A percentile compares a stretch with the other conserved stretches of the same genome.
Evolutionary conservation across 2,888 invertebrate species (phyloP).

Genomic region (Choristoneura rosaceana): DNA sequence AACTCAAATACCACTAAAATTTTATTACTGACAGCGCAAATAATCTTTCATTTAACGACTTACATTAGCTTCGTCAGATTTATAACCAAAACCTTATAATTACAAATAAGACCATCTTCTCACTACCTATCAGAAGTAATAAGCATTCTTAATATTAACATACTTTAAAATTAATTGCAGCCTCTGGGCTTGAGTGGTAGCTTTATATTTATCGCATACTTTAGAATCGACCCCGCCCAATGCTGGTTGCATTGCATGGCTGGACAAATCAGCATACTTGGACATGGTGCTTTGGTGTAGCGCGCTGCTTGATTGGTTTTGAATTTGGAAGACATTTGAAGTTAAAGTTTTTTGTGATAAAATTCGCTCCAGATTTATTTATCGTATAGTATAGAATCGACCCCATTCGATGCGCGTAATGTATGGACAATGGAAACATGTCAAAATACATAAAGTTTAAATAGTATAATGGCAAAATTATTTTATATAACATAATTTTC

Average conservation of each 20-base stretch:
- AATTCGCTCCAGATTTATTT: slow-evolving; percentile 54
- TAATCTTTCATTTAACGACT: background rate
- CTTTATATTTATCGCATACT: slow-evolving; percentile 76
- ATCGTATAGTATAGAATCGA: slow-evolving; percentile 72
- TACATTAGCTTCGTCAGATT: slow-evolving; percentile 31
- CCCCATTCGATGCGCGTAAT: no score
- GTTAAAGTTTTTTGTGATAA: background rate
- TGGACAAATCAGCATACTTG: slow-evolving; percentile 78
- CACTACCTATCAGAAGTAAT: slow-evolving; percentile 35
- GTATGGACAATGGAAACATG: no score
- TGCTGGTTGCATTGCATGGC: slow-evolving; percentile 60
- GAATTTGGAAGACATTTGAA: slow-evolving; percentile 41
- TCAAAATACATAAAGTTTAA: no score
- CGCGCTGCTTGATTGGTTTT: slow-evolving; percentile 53
- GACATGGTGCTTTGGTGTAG: slow-evolving; percentile 63
- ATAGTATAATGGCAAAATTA: no score
- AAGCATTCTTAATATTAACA: slow-evolving; percentile 66
- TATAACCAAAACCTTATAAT: slow-evolving; percentile 41
- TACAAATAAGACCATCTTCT: slow-evolving; percentile 37
- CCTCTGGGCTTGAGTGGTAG: slow-evolving; percentile 79
- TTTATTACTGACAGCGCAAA: slow-evolving; percentile 1
- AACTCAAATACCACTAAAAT: background rate
- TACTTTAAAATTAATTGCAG: slow-evolving; percentile 76
- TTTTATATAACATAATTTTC: no score
- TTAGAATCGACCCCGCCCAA: slow-evolving; percentile 75